Base-by-base conservation (phyloP, 2,113 vertebrate species). In the Gasterosteus nipponicus region DNA sequence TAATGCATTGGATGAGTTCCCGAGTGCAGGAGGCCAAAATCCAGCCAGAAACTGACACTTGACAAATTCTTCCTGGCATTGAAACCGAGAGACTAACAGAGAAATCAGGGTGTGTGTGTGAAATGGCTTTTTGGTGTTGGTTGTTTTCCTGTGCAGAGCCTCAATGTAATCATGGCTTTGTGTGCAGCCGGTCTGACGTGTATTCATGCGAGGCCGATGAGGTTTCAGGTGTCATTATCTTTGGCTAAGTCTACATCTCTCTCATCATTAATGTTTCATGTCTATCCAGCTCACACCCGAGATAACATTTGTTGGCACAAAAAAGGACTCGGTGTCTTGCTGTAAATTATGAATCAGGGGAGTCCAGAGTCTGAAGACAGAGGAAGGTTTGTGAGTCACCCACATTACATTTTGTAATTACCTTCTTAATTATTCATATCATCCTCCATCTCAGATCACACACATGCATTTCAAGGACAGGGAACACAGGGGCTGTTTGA, bases 341-440 rank as follows among this genome's bases (percentile, higher is more conserved):
- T 72, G 42, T 87, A 65, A 90, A 89, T 89, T 77, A 89, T 84
- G 68, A 70, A 85, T 85, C 33, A 72, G 57, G n/a, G 31, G 73
- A 77, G 62, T 82, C 76, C 82, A 79, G 9, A 69, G 66, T 75
- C 11, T 70, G 51, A 81, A 58, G 44, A 78, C 39, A 56, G 35
- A 63, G 18, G 38, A n/a, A 79, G 44, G 44, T 83, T 77, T 79
- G 56, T 22, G 47, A 79, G 57, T 77, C 72, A 67, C 53, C 57
- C 57, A 72, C 42, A 74, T 85, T 83, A 78, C 54, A 77, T 86
- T 81, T 81, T 82, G 70, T 80, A 84, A 92, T 90, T 84, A 80
- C 22, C 33, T 67, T 3, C 69, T 86, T 35, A 84, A 87, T 84
- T 81, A 82, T 86, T 87, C 29, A 85, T 83, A 67, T 67, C 16